A percentile compares a stretch with the other conserved stretches of the same genome.
These are phyloP conservation scores for Sussaba pulchella DNA, from an alignment of 2,888 invertebrate genomes.

Conservation along the genomic window DNA sequence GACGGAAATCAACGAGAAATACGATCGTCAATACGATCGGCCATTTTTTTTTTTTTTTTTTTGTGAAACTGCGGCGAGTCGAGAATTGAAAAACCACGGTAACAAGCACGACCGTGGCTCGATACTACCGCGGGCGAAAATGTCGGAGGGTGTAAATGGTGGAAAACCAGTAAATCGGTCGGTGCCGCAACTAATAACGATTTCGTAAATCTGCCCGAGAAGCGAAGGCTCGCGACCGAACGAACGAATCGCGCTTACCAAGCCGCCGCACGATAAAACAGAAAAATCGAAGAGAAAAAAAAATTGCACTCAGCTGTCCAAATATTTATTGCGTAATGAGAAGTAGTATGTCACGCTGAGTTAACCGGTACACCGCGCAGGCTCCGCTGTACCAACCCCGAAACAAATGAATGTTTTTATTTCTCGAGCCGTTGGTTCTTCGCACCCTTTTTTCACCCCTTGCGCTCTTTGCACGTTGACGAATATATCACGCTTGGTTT, in stretches of 20 bases:
- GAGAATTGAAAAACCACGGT: slow-evolving; percentile 3
- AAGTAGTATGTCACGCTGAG: slow-evolving; percentile 29
- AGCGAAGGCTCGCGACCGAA: not conserved
- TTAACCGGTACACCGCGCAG: slow-evolving; percentile 10
- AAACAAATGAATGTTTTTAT: slow-evolving; percentile 25
- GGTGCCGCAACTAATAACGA: slow-evolving; percentile 47
- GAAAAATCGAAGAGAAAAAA: not conserved
- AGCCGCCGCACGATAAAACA: slow-evolving; percentile 2
- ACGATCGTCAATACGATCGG: slow-evolving; percentile 7
- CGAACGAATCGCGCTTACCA: not conserved
- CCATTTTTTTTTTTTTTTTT: no score
- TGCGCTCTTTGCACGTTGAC: slow-evolving; percentile 24
- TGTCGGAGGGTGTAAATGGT: not conserved
- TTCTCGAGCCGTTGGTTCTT: slow-evolving; percentile 1
- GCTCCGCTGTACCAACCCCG: not conserved
- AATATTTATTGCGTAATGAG: slow-evolving; percentile 30
- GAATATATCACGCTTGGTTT: slow-evolving; percentile 18
- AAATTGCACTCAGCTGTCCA: slow-evolving; percentile 40
- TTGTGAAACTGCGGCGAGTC: not conserved
- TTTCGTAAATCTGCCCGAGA: slow-evolving; percentile 48
- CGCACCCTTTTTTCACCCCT: slow-evolving; percentile 2
- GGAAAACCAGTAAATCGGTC: slow-evolving; percentile 42
- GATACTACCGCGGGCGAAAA: not conserved
- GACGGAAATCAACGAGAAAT: not conserved
- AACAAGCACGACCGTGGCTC: slow-evolving; percentile 6